A percentile compares a stretch with the other conserved stretches of the same genome.
phyloP scores from a whole-genome alignment of 2,888 invertebrate genomes.

The Herminia tarsipennalis region DNA sequence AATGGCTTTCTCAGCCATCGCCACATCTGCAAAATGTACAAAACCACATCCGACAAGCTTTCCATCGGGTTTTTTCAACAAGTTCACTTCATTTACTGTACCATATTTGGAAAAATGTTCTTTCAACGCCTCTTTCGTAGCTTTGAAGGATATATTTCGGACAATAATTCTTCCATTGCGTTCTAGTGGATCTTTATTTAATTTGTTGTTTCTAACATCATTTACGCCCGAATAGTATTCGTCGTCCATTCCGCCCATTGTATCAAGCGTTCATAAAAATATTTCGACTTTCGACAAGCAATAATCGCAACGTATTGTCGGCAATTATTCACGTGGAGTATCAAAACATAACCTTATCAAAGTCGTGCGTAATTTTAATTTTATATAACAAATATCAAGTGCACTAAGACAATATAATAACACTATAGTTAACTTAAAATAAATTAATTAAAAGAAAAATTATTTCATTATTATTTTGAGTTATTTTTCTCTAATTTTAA shows the following conservation, averaged over 20 bases:
- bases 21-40: constrained; percentile 91
- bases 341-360: constrained; percentile 54
- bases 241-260: constrained; percentile 53
- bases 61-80: constrained; percentile 90
- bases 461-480: no score
- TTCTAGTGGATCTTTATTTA: constrained; percentile 51
- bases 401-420: no score
- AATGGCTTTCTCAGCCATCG: constrained; percentile 93
- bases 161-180: constrained; percentile 87
- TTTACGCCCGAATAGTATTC: constrained; percentile 45
- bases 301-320: no score
- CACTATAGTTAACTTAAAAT: no score
- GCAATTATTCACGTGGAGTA: constrained; percentile 48
- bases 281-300: no score
- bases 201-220: constrained; percentile 54
- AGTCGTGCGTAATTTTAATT: neutral
- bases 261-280: neutral
- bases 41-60: constrained; percentile 95
- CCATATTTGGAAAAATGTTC: constrained; percentile 91
- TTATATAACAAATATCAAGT: neutral
- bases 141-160: constrained; percentile 90
- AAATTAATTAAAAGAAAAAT: no score
- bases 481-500: no score
- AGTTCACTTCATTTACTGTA: constrained; percentile 89
- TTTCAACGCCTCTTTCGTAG: constrained; percentile 88